These are phyloP conservation scores for Thera obeliscata DNA, from an alignment of 2,888 invertebrate genomes.

Conservation along the genomic window DNA sequence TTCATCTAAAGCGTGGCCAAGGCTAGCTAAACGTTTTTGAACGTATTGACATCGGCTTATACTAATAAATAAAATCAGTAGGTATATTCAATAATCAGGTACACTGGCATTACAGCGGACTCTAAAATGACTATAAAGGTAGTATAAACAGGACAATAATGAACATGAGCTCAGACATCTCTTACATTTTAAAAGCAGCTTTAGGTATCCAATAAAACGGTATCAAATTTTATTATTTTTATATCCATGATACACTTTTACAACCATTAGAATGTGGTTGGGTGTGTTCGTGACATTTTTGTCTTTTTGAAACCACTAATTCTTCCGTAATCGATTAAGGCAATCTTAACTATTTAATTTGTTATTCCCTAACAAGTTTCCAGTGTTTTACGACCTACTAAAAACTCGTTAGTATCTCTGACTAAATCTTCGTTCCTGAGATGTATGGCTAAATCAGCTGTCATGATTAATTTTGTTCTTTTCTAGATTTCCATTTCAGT, in stretches of 20 bases:
- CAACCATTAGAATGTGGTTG: conserved; percentile 32
- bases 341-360: conserved; percentile 54
- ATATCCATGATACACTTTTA: conserved; percentile 29
- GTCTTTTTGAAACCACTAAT: conserved; percentile 40
- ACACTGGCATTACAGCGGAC: too few relatives aligned
- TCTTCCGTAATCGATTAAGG: conserved; percentile 54
- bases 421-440: conserved; percentile 52
- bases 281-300: conserved; percentile 37
- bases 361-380: conserved; percentile 50
- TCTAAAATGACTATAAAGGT: too few relatives aligned
- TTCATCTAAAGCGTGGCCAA: conserved; percentile 1
- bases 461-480: conserved; percentile 56
- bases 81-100: too few relatives aligned
- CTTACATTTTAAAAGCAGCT: not conserved
- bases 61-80: too few relatives aligned
- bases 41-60: too few relatives aligned
- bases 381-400: conserved; percentile 50
- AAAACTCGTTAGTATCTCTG: conserved; percentile 52
- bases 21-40: too few relatives aligned
- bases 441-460: conserved; percentile 60
- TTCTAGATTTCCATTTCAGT: conserved; percentile 38
- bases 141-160: too few relatives aligned
- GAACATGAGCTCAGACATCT: too few relatives aligned
- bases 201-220: conserved; percentile 15
- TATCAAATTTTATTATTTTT: conserved; percentile 27